Evolutionary conservation across 2,888 invertebrate species (phyloP).

Genomic region (Ditula angustiorana): DNA sequence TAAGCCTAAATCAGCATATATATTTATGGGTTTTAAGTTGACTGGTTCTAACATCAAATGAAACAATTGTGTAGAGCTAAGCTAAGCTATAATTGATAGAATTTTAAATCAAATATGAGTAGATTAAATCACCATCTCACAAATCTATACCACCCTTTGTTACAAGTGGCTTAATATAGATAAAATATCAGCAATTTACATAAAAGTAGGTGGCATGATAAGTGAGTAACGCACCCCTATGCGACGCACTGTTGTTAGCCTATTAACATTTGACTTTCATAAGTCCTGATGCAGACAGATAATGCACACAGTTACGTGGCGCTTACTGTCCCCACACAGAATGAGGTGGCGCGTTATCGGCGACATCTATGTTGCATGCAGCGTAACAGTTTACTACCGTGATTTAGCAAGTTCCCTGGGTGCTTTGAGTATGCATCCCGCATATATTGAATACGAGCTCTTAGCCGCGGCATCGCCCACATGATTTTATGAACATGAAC

Average conservation of each 20-base stretch:
- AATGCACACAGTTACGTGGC: slow-evolving; percentile 55
- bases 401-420: slow-evolving; percentile 41
- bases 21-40: no score
- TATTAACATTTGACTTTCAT: slow-evolving; percentile 48
- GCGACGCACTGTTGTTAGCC: slow-evolving; percentile 44
- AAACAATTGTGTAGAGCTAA: not conserved
- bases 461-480: no score
- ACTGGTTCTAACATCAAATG: no score
- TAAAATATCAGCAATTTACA: slow-evolving; percentile 50
- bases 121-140: not conserved
- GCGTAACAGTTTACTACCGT: slow-evolving; percentile 47
- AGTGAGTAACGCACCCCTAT: slow-evolving; percentile 53
- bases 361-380: slow-evolving; percentile 56
- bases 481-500: no score
- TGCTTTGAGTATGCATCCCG: not conserved
- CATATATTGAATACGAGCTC: no score
- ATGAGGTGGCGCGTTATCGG: slow-evolving; percentile 54
- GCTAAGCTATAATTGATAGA: not conserved
- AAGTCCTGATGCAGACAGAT: slow-evolving; percentile 64
- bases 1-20: no score
- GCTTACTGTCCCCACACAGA: slow-evolving; percentile 58
- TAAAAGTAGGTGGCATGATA: slow-evolving; percentile 52
- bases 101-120: not conserved
- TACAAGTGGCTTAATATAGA: slow-evolving; percentile 44
- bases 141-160: slow-evolving; percentile 27